A percentile compares a stretch with the other conserved stretches of the same genome.
Conservation (phyloP, 2,797 vertebrate genomes). For the Sebastes nivosus region DNA sequence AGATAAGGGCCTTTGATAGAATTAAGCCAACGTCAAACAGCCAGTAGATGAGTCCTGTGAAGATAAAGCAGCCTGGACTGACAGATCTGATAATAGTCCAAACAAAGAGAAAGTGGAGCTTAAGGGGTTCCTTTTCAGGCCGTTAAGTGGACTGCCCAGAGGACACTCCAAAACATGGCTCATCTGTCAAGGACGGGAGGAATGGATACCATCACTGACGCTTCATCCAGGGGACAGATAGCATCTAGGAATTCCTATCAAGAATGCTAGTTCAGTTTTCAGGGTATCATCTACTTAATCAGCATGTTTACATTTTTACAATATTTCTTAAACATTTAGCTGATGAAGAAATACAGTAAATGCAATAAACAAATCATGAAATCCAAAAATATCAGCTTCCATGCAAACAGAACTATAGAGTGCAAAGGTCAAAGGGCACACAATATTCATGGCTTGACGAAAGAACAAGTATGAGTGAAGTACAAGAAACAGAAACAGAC, state of each 20-base stretch:
- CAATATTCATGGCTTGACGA: background rate
- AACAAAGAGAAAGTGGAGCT: constrained; percentile 84
- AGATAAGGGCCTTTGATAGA: constrained; percentile 79
- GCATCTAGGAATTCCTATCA: constrained; percentile 62
- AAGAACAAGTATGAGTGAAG: background rate
- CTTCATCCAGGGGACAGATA: constrained; percentile 59
- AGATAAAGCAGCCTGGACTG: constrained; percentile 76
- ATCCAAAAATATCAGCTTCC: background rate
- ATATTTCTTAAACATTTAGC: background rate
- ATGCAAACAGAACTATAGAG: background rate
- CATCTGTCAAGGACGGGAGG: constrained; percentile 71
- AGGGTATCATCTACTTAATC: constrained; percentile 6
- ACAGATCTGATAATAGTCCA: constrained; percentile 77
- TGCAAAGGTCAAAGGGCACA: background rate
- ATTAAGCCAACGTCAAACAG: constrained; percentile 75
- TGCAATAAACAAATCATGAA: background rate
- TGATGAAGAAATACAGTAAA: background rate
- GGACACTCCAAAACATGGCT: constrained; percentile 75
- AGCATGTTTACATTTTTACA: background rate
- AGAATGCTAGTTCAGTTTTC: constrained; percentile 33
- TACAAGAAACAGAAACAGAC: background rate
- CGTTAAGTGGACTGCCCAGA: constrained; percentile 79
- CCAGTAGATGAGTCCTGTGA: constrained; percentile 74
- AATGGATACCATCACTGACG: constrained; percentile 68
- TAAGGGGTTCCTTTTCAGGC: constrained; percentile 78